phyloP scores from a whole-genome alignment of 2,888 invertebrate genomes.

The Drosophila neotestacea region DNA sequence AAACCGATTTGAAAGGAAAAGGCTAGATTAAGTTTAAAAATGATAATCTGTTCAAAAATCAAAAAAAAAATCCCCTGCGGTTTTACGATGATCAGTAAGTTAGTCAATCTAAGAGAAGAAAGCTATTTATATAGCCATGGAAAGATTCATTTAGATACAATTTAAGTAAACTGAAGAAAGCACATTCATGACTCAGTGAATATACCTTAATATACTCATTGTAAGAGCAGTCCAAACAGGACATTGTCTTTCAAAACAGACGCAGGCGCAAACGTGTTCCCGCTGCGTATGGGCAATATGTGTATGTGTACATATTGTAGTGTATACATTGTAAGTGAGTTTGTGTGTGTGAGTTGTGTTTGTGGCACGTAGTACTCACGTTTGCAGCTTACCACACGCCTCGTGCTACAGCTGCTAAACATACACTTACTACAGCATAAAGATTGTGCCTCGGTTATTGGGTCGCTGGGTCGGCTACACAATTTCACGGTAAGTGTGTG shows the following conservation, averaged over 20 bases:
- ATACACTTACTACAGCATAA: conserved; percentile 13
- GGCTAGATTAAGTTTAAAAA: no score
- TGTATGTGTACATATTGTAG: not conserved
- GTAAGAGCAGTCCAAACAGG: conserved; percentile 38
- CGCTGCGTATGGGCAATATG: conserved; percentile 60
- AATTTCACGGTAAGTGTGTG: not conserved
- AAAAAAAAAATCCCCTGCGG: no score
- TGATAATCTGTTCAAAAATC: no score
- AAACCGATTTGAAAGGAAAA: no score
- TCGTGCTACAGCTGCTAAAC: conserved; percentile 31
- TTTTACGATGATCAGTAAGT: no score
- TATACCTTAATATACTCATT: not conserved
- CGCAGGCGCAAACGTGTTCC: conserved; percentile 63
- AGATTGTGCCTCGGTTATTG: conserved; percentile 35
- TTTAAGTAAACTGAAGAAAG: no score
- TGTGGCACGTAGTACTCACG: conserved; percentile 49
- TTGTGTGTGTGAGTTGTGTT: conserved; percentile 13
- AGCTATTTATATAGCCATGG: no score
- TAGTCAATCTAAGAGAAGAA: no score
- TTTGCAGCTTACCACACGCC: conserved; percentile 31
- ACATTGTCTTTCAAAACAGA: conserved; percentile 67
- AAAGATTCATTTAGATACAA: no score
- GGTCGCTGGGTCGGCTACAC: conserved; percentile 49
- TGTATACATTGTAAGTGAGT: not conserved
- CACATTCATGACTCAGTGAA: not conserved